Conservation (phyloP, 2,888 invertebrate genomes). For the Aspidiotus rigidus region DNA sequence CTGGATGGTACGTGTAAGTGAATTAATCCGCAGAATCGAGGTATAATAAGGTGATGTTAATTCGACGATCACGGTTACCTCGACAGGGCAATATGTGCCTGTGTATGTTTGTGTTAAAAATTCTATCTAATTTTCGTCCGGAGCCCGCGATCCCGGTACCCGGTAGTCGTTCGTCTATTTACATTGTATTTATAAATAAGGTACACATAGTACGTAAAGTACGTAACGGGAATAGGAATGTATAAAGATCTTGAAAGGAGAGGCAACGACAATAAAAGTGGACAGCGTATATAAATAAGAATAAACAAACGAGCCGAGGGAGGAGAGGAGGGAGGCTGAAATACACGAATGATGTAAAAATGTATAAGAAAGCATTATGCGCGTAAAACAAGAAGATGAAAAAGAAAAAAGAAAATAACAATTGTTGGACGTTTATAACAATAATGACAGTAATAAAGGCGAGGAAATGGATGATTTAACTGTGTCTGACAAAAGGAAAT, state of each 20-base stretch:
- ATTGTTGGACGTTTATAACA: slow-evolving; percentile 23
- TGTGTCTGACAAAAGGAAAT: slow-evolving; percentile 30
- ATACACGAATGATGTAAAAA: neutral
- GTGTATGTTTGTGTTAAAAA: too few relatives aligned
- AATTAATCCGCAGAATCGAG: too few relatives aligned
- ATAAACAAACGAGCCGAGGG: neutral
- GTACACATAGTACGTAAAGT: too few relatives aligned
- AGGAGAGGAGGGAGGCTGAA: neutral
- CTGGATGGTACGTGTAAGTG: too few relatives aligned
- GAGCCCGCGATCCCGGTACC: too few relatives aligned
- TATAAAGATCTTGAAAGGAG: neutral
- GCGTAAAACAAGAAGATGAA: slow-evolving; percentile 27
- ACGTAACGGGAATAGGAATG: slow-evolving; percentile 2
- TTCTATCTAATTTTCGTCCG: too few relatives aligned
- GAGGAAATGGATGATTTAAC: slow-evolving; percentile 30
- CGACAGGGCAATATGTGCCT: too few relatives aligned
- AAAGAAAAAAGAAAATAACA: slow-evolving; percentile 1
- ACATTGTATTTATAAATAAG: neutral
- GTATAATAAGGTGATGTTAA: too few relatives aligned
- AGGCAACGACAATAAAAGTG: neutral
- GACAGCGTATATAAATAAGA: neutral
- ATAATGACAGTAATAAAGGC: slow-evolving; percentile 30
- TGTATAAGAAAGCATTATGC: neutral
- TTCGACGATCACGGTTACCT: too few relatives aligned
- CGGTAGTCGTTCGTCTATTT: neutral